phyloP scores from a whole-genome alignment of 2,113 vertebrate genomes.

The Ondatra zibethicus region DNA sequence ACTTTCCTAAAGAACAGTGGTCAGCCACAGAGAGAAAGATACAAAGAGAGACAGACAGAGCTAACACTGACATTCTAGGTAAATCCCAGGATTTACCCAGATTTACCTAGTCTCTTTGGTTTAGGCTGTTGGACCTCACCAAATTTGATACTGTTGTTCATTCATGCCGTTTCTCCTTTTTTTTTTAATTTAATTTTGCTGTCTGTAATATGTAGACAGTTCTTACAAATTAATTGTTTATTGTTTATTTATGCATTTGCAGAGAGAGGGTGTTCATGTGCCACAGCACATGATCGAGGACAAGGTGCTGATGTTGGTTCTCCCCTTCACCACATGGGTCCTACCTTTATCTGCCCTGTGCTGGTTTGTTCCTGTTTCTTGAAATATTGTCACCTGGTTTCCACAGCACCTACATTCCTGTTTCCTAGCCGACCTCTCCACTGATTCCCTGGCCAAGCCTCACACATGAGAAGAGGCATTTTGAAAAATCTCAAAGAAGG shows the following conservation, averaged over 20 bases:
- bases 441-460: not conserved
- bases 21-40: not conserved
- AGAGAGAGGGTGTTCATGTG: not conserved
- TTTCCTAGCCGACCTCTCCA: not conserved
- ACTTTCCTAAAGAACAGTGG: not conserved
- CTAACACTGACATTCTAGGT: not conserved
- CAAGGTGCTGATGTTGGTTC: not conserved
- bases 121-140: not conserved
- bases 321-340: too few relatives aligned
- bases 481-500: constrained; percentile 45
- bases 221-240: not conserved
- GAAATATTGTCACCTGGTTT: not conserved
- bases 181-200: not conserved
- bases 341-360: too few relatives aligned
- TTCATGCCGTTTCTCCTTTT: too few relatives aligned
- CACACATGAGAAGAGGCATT: constrained; percentile 30
- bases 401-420: not conserved
- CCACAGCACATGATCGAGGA: not conserved
- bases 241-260: not conserved
- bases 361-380: not conserved
- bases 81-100: not conserved
- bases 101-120: not conserved
- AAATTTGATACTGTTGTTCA: not conserved
- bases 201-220: not conserved
- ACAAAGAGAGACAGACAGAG: not conserved